phyloP scores from a whole-genome alignment of 2,113 vertebrate species.

The Zosterops hypoxanthus region DNA sequence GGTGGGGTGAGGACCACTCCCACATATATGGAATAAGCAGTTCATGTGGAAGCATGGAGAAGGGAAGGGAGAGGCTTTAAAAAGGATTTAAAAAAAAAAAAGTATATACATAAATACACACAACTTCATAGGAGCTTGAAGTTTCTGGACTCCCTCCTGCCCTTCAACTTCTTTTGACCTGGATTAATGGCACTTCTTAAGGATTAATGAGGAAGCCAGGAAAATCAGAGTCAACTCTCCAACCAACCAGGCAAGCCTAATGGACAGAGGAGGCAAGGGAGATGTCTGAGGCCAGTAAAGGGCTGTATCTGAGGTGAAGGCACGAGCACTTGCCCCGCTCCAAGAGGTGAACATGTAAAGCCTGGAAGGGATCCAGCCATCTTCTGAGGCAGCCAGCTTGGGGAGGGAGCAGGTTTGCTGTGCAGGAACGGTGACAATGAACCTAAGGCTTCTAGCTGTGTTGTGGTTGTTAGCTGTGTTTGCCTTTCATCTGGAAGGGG shows the following conservation, averaged over 20 bases:
- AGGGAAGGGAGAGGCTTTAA: background rate
- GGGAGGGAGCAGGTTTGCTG: background rate
- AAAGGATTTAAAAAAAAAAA: background rate
- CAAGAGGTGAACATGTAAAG: background rate
- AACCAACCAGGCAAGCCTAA: background rate
- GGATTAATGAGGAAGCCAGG: constrained; percentile 33
- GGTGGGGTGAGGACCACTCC: background rate
- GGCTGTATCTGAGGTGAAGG: background rate
- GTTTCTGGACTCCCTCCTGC: background rate
- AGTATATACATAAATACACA: background rate
- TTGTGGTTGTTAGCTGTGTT: background rate
- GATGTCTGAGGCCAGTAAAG: background rate
- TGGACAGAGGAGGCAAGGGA: background rate
- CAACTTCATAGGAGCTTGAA: background rate
- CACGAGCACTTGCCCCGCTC: rapidly evolving
- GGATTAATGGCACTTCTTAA: background rate
- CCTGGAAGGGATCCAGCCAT: constrained; percentile 1
- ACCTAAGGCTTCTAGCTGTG: background rate
- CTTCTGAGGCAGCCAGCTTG: background rate
- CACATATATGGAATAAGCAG: background rate
- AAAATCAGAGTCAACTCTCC: background rate
- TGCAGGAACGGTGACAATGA: constrained; percentile 1
- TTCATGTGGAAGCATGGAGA: background rate
- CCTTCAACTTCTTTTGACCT: background rate
- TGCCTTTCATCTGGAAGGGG: background rate